These are phyloP conservation scores for Cacoxenus indagator DNA, from an alignment of 2,888 invertebrate species.

Conservation along the genomic window DNA sequence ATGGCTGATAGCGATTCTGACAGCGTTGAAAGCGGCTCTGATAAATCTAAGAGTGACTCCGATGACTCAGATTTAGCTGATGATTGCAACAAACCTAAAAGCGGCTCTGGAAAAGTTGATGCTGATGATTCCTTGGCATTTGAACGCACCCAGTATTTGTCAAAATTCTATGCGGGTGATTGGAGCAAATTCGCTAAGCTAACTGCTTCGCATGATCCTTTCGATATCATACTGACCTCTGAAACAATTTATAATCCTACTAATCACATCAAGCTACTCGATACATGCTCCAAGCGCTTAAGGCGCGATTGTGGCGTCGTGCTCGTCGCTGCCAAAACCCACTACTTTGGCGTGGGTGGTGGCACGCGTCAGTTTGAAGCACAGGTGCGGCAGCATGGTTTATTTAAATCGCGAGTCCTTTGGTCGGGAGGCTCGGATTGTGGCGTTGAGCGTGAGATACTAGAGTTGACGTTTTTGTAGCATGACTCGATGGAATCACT, in stretches of 20 bases:
- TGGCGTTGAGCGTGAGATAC: constrained; percentile 67
- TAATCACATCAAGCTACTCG: constrained; percentile 83
- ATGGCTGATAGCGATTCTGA: background rate
- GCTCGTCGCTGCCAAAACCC: constrained; percentile 89
- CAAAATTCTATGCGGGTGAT: constrained; percentile 80
- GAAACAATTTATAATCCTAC: constrained; percentile 92
- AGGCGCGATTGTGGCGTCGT: constrained; percentile 78
- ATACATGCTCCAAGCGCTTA: constrained; percentile 75
- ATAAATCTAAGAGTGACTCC: background rate
- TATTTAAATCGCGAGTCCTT: constrained; percentile 74
- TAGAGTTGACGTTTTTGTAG: constrained; percentile 50
- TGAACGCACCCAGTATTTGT: background rate
- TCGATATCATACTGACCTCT: constrained; percentile 89
- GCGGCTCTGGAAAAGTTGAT: background rate
- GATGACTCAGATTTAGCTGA: background rate
- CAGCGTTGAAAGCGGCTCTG: constrained; percentile 22
- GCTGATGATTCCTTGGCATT: background rate
- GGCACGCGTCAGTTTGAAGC: constrained; percentile 83
- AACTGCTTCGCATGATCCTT: constrained; percentile 73
- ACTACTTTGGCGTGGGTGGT: constrained; percentile 97
- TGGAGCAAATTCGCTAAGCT: constrained; percentile 77
- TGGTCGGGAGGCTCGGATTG: constrained; percentile 75
- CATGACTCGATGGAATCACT: background rate
- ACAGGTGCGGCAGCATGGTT: constrained; percentile 69
- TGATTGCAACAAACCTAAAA: background rate